These are phyloP conservation scores for Epinotia ramella DNA, from an alignment of 2,888 invertebrate genomes.

Conservation along the genomic window DNA sequence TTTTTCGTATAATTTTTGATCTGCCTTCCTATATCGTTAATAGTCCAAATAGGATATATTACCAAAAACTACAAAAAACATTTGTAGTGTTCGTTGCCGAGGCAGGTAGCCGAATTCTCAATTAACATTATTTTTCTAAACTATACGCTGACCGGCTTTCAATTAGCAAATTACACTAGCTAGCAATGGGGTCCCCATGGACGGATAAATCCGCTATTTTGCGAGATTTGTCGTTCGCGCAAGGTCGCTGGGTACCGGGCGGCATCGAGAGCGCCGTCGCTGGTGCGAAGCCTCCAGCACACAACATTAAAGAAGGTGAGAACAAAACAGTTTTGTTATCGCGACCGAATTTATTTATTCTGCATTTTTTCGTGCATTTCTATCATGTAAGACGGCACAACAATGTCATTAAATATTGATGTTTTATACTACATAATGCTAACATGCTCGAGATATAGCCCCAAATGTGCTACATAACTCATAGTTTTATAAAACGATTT, in stretches of 20 bases:
- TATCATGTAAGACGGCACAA: too few relatives aligned
- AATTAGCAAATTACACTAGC: neutral
- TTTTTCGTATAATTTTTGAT: neutral
- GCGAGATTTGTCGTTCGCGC: constrained; percentile 64
- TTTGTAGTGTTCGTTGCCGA: neutral
- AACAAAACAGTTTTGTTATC: constrained; percentile 2
- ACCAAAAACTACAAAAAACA: neutral
- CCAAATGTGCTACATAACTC: too few relatives aligned
- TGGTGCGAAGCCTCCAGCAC: constrained; percentile 56
- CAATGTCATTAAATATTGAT: too few relatives aligned
- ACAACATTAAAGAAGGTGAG: constrained; percentile 61
- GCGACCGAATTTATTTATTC: neutral
- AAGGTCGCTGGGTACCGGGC: constrained; percentile 63
- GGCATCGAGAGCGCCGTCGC: constrained; percentile 52
- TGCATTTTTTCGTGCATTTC: neutral
- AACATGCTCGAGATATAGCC: too few relatives aligned
- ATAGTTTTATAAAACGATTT: too few relatives aligned
- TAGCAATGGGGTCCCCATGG: constrained; percentile 54
- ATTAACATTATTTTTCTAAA: neutral
- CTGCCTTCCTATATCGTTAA: neutral
- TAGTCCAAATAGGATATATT: neutral
- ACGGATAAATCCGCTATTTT: constrained; percentile 60
- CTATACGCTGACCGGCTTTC: neutral
- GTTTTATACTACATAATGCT: too few relatives aligned
- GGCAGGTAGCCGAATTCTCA: neutral